These are phyloP conservation scores for Ancistrus triradiatus DNA, from an alignment of 2,113 vertebrate genomes.

Conservation along the genomic window DNA sequence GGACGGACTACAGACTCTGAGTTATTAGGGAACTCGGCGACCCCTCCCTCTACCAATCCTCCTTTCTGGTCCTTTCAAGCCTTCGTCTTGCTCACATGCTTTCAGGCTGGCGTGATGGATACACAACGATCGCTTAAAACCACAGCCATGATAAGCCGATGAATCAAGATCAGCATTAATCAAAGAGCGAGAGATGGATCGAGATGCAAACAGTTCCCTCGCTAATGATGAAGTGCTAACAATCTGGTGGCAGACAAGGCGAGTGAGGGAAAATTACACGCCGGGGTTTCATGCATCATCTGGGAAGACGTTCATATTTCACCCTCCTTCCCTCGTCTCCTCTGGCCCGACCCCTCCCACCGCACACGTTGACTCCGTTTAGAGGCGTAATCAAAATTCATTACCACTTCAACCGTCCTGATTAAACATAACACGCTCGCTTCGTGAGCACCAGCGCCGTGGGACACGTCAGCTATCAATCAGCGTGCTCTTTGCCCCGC, in stretches of 20 bases:
- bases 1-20: constrained; percentile 55
- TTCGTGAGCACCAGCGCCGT: constrained; percentile 59
- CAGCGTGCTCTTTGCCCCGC: constrained; percentile 23
- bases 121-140: constrained; percentile 91
- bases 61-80: constrained; percentile 33
- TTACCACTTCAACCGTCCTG: constrained; percentile 93
- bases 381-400: constrained; percentile 99
- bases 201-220: constrained; percentile 87
- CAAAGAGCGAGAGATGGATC: constrained; percentile 90
- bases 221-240: constrained; percentile 99
- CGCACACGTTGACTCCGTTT: constrained; percentile 69
- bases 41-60: constrained; percentile 10
- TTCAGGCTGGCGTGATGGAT: constrained; percentile 66
- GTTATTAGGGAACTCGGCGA: constrained; percentile 47
- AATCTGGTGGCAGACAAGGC: constrained; percentile 96
- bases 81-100: constrained; percentile 38
- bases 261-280: constrained; percentile 94
- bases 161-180: constrained; percentile 98
- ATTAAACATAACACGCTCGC: constrained; percentile 96
- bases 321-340: constrained; percentile 27
- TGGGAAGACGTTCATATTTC: constrained; percentile 97
- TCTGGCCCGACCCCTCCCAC: constrained; percentile 36
- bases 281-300: constrained; percentile 98
- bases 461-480: constrained; percentile 58
- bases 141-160: constrained; percentile 98